phyloP scores from a whole-genome alignment of 2,888 invertebrate genomes.

The Diadromus collaris region DNA sequence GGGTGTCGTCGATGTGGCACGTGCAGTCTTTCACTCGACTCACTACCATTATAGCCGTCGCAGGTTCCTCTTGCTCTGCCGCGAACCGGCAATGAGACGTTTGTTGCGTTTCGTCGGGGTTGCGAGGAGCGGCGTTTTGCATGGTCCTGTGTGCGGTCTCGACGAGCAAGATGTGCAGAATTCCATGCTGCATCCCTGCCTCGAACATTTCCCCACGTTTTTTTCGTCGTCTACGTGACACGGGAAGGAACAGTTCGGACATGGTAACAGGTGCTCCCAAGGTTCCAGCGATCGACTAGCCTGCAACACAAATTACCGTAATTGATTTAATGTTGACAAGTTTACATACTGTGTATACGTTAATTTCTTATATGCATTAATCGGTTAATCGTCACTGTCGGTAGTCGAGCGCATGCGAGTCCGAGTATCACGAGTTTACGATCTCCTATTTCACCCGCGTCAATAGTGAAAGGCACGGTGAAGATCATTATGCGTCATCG shows the following conservation, averaged over 20 bases:
- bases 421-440: slow-evolving; percentile 20
- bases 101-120: slow-evolving; percentile 78
- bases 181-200: slow-evolving; percentile 76
- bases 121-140: slow-evolving; percentile 76
- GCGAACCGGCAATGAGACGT: slow-evolving; percentile 74
- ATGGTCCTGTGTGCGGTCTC: slow-evolving; percentile 74
- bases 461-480: slow-evolving; percentile 56
- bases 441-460: slow-evolving; percentile 17
- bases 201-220: slow-evolving; percentile 76
- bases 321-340: neutral
- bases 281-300: slow-evolving; percentile 76
- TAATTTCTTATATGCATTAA: slow-evolving; percentile 13
- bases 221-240: slow-evolving; percentile 75
- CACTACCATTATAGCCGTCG: slow-evolving; percentile 72
- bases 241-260: slow-evolving; percentile 78
- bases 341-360: neutral
- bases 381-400: neutral
- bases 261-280: slow-evolving; percentile 75
- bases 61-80: slow-evolving; percentile 77
- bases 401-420: slow-evolving; percentile 29
- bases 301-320: slow-evolving; percentile 67
- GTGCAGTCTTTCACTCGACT: neutral
- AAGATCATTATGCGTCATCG: slow-evolving; percentile 46
- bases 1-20: neutral
- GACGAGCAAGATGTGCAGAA: slow-evolving; percentile 77